Evolutionary conservation across 2,113 vertebrate species (phyloP).

Genomic region (Circaetus gallicus): DNA sequence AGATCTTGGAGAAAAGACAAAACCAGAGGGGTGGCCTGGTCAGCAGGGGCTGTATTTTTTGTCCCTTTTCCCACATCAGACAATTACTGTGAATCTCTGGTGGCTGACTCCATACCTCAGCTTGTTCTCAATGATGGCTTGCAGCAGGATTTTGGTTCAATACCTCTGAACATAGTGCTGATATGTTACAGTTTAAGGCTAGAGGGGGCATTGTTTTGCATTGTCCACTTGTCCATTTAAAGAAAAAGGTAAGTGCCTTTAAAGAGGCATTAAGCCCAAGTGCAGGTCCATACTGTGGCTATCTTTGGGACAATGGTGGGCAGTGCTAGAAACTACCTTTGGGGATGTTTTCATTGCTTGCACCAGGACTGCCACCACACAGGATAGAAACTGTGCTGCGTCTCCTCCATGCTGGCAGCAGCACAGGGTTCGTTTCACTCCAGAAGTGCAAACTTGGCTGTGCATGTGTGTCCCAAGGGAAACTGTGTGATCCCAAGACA

Average conservation of each 20-base stretch:
- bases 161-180: not conserved
- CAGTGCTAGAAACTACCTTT: not conserved
- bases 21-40: not conserved
- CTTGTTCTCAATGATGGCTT: not conserved
- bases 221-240: not conserved
- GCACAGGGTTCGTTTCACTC: not conserved
- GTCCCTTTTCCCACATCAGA: not conserved
- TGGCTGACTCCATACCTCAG: not conserved
- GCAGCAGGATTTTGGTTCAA: not conserved
- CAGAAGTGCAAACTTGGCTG: not conserved
- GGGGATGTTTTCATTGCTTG: not conserved
- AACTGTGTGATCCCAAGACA: not conserved
- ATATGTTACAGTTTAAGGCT: not conserved
- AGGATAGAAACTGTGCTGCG: not conserved
- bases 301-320: not conserved
- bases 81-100: not conserved
- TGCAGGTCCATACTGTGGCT: accelerated
- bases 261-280: not conserved
- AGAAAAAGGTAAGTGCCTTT: not conserved
- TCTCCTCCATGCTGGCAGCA: not conserved
- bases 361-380: not conserved
- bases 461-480: not conserved
- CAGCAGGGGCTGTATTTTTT: not conserved
- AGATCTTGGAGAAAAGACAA: not conserved
- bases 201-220: not conserved